Evolutionary conservation across 1,140 invertebrate species (phyloP).

Genomic region (Neodiprion pinetum): DNA sequence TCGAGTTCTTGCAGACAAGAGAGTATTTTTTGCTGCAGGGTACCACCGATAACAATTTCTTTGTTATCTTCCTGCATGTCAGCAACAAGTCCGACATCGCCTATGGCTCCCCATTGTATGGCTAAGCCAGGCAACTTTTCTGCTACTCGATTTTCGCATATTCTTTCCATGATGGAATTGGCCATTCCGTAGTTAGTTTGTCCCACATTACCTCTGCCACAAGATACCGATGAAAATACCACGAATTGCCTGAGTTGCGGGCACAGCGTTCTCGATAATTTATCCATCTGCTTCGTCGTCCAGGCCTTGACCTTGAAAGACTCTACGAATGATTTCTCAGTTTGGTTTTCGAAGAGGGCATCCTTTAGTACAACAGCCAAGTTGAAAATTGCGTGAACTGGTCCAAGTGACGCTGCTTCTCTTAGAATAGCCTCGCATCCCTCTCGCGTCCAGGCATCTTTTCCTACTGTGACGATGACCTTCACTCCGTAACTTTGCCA

Average conservation of each 20-base stretch:
- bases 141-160: slow-evolving; percentile 61
- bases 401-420: slow-evolving; percentile 65
- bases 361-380: slow-evolving; percentile 72
- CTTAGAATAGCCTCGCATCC: slow-evolving; percentile 66
- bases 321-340: slow-evolving; percentile 55
- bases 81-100: slow-evolving; percentile 66
- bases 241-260: slow-evolving; percentile 64
- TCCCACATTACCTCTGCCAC: slow-evolving; percentile 79
- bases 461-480: slow-evolving; percentile 59
- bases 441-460: slow-evolving; percentile 57
- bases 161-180: slow-evolving; percentile 68
- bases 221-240: slow-evolving; percentile 79
- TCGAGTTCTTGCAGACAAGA: slow-evolving; percentile 67
- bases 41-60: slow-evolving; percentile 67
- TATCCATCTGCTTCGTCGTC: slow-evolving; percentile 61
- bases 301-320: slow-evolving; percentile 62
- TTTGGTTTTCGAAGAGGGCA: slow-evolving; percentile 63
- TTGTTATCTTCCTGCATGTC: slow-evolving; percentile 72
- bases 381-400: slow-evolving; percentile 81
- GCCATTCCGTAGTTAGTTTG: slow-evolving; percentile 79
- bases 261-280: slow-evolving; percentile 61
- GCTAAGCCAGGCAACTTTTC: slow-evolving; percentile 65
- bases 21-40: slow-evolving; percentile 71
- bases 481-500: slow-evolving; percentile 65
- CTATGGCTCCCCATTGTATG: slow-evolving; percentile 68